These are phyloP conservation scores for Leptestheria dahalacensis DNA, from an alignment of 1,140 invertebrate species.

Conservation along the genomic window DNA sequence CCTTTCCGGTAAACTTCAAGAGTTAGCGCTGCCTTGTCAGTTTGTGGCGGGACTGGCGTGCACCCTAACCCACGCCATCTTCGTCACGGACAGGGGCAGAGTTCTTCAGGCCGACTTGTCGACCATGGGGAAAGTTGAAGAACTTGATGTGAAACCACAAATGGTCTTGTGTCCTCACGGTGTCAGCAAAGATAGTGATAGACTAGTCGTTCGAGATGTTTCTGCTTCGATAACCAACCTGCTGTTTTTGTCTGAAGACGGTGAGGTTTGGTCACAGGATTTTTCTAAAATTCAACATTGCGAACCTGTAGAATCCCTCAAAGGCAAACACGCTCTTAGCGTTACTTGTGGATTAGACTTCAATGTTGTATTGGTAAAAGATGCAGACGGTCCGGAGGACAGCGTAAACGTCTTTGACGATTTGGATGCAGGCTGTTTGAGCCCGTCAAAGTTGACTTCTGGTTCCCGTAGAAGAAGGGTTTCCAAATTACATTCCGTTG, in stretches of 20 bases:
- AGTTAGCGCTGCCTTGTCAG: conserved; percentile 12
- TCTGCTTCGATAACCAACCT: not conserved
- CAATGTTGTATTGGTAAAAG: conserved; percentile 46
- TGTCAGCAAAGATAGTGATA: not conserved
- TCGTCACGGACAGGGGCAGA: conserved; percentile 12
- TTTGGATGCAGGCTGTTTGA: not conserved
- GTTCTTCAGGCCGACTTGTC: not conserved
- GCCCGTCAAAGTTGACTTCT: not conserved
- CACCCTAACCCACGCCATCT: not conserved
- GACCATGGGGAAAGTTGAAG: conserved; percentile 8
- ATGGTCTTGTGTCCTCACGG: conserved; percentile 7
- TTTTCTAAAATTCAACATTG: not conserved
- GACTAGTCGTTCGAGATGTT: conserved; percentile 5
- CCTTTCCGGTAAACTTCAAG: not conserved
- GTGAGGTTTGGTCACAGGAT: conserved; percentile 2
- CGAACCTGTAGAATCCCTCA: conserved; percentile 29
- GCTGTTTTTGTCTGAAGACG: conserved; percentile 1
- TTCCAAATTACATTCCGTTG: conserved; percentile 17
- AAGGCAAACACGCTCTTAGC: conserved; percentile 42
- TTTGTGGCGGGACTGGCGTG: conserved; percentile 6
- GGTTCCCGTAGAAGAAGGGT: not conserved
- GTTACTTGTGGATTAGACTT: conserved; percentile 47
- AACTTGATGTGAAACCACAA: not conserved
- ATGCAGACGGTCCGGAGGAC: conserved; percentile 31
- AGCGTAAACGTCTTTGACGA: conserved; percentile 24